A percentile compares a stretch with the other conserved stretches of the same genome.
Conservation (phyloP, 2,797 vertebrate species). For the Enteromius viviparus region DNA sequence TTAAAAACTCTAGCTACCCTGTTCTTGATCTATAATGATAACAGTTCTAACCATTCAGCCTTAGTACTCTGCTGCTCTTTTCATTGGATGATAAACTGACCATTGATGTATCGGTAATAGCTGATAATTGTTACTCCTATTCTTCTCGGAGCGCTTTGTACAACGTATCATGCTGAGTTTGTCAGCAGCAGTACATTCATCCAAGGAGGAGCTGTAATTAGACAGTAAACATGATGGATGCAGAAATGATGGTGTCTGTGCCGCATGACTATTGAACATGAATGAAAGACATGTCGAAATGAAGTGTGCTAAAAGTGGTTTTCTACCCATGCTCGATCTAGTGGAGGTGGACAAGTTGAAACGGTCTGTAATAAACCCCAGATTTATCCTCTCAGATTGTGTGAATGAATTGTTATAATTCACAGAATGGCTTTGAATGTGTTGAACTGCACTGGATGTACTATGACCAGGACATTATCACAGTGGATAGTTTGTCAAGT, state of each 20-base stretch:
- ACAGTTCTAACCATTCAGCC: neutral
- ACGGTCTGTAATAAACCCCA: constrained; percentile 4
- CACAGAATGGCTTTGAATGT: neutral
- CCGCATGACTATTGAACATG: constrained; percentile 26
- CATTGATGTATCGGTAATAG: neutral
- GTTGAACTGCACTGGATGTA: constrained; percentile 32
- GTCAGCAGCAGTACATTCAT: neutral
- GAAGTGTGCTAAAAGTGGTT: constrained; percentile 3
- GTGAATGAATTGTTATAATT: constrained; percentile 20
- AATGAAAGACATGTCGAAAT: constrained; percentile 7
- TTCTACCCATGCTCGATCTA: neutral
- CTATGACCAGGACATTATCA: constrained; percentile 22
- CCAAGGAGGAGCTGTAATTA: neutral
- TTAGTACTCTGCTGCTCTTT: neutral
- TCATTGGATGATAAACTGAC: neutral
- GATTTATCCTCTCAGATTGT: neutral
- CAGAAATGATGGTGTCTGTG: constrained; percentile 24
- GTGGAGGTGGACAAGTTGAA: neutral
- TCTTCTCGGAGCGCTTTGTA: neutral
- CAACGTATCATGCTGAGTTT: neutral
- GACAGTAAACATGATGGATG: constrained; percentile 18
- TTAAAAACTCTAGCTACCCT: too few relatives aligned
- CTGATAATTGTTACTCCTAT: neutral
- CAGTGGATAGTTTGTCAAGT: constrained; percentile 33
- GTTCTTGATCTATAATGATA: neutral